Evolutionary conservation across 2,797 vertebrate species (phyloP), one percentile per base, ranked within the genome.

Genomic region (Crypturellus tataupa): DNA sequence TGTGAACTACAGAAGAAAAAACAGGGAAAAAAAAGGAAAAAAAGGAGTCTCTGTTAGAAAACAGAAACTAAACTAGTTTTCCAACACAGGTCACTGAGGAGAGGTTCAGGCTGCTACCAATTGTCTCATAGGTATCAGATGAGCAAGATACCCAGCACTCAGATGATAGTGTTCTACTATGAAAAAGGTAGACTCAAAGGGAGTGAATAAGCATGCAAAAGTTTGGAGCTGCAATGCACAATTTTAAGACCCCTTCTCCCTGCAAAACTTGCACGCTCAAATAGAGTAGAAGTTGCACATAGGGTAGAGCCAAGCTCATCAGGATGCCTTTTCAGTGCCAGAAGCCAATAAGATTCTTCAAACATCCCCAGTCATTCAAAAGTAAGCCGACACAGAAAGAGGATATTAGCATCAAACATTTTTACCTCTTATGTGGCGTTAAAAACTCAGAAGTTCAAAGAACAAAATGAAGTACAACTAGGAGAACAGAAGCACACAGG

Each of bases 1-100:
- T 49, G 24, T 79, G 80, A 94, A 93, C 67, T 70, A 94, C 93
- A 90, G 83, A 75, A 94, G 94, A 94, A 94, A 90, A 79, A 94
- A 95, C 93, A 94, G 94, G 94, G 93, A 94, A 90, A 44, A 44
- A 44, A 44, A 44, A 44, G 18, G 8, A 44, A 78, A 94, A 95
- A 94, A 94, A 90, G 63, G 53, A n/a, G 53, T 56, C n/a, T 56
- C 31, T 56, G 10, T 56, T 31, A 11, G 29, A 56, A 56, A 87
- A 87, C 49, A 76, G 92, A 95, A 96, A 95, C 53, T 91, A 70
- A 69, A 65, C 35, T 39, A 58, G 62, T 79, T 68, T 89, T 81
- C 51, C 77, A 69, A 25, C 27, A 42, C 20, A 76, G 67, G 75
- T 85, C 90, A 85, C 59, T 85, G 76, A 77, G 42, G 56, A 68